Evolutionary conservation across 2,888 invertebrate species (phyloP).

Genomic region (Mythimna ferrago): DNA sequence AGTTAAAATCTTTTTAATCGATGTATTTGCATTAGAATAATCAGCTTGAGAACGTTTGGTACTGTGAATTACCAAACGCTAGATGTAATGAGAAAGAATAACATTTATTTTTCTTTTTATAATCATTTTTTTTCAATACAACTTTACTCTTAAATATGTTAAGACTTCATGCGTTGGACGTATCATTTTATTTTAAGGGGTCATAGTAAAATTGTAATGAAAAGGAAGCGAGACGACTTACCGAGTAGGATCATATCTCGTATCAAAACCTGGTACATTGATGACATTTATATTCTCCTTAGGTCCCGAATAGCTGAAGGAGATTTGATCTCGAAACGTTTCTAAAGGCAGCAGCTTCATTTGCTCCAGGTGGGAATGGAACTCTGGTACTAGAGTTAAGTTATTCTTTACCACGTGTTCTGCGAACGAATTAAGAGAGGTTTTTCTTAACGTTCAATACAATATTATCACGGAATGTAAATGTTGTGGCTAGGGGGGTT

Average conservation of each 20-base stretch:
- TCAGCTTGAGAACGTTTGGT: no score
- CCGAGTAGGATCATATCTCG: constrained; percentile 96
- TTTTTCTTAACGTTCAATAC: constrained; percentile 6
- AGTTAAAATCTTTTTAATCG: no score
- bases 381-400: constrained; percentile 96
- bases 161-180: no score
- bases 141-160: no score
- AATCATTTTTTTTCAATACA: no score
- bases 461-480: neutral
- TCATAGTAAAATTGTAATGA: no score
- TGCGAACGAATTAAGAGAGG: constrained; percentile 74
- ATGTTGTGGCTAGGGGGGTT: no score
- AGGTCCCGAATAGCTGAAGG: constrained; percentile 95
- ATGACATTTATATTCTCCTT: constrained; percentile 96
- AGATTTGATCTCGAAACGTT: constrained; percentile 96
- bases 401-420: constrained; percentile 96
- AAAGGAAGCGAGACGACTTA: constrained; percentile 74
- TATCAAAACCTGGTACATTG: constrained; percentile 96
- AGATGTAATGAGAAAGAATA: no score
- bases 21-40: no score
- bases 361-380: constrained; percentile 98
- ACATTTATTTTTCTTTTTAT: no score
- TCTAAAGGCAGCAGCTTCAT: constrained; percentile 96
- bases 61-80: no score
- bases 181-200: no score